Evolutionary conservation across 2,888 invertebrate genomes (phyloP).

Genomic region (Isoperla grammatica): DNA sequence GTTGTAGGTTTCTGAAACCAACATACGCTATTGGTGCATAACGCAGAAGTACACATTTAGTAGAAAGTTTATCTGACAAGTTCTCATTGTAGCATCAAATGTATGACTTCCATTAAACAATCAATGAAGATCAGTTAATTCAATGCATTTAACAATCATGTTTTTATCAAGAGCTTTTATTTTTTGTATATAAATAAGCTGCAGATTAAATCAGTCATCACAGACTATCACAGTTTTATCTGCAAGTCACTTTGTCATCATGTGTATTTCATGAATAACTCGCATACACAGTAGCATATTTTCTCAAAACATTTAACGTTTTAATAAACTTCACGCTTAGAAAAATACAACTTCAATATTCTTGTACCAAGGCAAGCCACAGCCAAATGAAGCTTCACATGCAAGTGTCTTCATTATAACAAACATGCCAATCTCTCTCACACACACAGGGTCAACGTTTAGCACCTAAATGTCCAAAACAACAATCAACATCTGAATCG

Average conservation of each 20-base stretch:
- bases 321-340: conserved; percentile 30
- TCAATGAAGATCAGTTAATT: not conserved
- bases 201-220: conserved; percentile 31
- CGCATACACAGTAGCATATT: conserved; percentile 27
- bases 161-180: conserved; percentile 24
- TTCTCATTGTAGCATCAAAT: too few species aligned
- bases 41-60: too few species aligned
- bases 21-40: too few species aligned
- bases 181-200: conserved; percentile 28
- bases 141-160: conserved; percentile 19
- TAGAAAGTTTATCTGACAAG: too few species aligned
- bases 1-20: too few species aligned
- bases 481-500: conserved; percentile 10
- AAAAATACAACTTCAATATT: conserved; percentile 31
- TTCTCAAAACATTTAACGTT: conserved; percentile 28
- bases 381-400: conserved; percentile 26
- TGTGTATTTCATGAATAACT: conserved; percentile 27
- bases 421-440: conserved; percentile 12
- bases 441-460: not conserved
- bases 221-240: conserved; percentile 34
- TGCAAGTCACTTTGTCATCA: conserved; percentile 28
- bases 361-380: conserved; percentile 35
- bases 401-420: conserved; percentile 2
- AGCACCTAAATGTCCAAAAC: conserved; percentile 16
- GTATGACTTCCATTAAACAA: too few species aligned